These are phyloP conservation scores for Diadegma fenestrale DNA, from an alignment of 2,888 invertebrate genomes.

Conservation along the genomic window DNA sequence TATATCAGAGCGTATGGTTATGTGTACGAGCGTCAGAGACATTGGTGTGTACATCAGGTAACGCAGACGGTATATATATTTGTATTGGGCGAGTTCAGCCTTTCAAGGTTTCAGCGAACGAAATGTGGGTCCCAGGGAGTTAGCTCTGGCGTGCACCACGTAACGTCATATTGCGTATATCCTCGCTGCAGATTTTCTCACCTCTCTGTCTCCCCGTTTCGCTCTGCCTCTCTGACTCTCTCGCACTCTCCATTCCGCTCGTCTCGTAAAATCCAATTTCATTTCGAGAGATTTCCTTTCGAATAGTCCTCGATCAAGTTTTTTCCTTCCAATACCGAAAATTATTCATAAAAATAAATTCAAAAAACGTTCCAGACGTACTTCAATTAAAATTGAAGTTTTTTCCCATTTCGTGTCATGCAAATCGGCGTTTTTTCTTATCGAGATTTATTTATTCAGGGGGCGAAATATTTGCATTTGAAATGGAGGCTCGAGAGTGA, in stretches of 20 bases:
- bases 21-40: neutral
- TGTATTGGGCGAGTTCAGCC: slow-evolving; percentile 44
- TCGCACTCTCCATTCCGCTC: neutral
- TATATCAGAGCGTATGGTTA: neutral
- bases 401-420: neutral
- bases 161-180: slow-evolving; percentile 63
- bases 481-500: neutral
- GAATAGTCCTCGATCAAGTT: slow-evolving; percentile 4
- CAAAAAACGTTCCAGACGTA: neutral
- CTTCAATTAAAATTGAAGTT: neutral
- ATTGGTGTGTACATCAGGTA: slow-evolving; percentile 5
- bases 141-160: slow-evolving; percentile 37
- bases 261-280: slow-evolving; percentile 9
- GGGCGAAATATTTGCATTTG: neutral
- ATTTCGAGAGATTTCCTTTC: slow-evolving; percentile 21
- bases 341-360: neutral
- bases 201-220: slow-evolving; percentile 19
- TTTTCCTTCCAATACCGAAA: neutral
- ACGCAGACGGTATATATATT: slow-evolving; percentile 15
- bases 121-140: slow-evolving; percentile 51
- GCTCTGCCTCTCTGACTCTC: neutral
- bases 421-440: neutral
- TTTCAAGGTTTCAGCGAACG: slow-evolving; percentile 49
- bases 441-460: neutral
- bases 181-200: slow-evolving; percentile 52